Evolutionary conservation across 2,113 vertebrate genomes (phyloP).

Genomic region (Oryctolagus cuniculus): DNA sequence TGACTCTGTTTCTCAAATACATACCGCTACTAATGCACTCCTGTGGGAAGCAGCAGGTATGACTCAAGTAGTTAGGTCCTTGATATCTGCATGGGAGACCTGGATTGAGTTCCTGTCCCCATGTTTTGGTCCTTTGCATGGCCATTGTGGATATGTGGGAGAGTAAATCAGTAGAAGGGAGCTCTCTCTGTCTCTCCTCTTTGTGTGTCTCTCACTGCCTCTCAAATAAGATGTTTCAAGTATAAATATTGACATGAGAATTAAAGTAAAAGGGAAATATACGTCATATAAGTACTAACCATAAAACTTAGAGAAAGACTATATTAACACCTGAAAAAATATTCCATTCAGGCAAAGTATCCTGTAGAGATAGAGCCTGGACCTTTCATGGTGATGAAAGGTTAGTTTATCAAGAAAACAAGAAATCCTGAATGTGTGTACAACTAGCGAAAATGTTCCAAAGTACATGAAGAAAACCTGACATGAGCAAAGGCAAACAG

Average conservation of each 20-base stretch:
- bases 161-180: no score
- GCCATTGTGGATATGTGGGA: no score
- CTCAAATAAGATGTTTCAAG: neutral
- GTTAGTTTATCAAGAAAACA: neutral
- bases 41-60: no score
- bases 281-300: neutral
- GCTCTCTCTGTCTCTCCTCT: no score
- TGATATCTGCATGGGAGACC: no score
- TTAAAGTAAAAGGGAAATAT: neutral
- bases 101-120: no score
- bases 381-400: neutral
- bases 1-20: no score
- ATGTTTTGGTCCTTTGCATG: no score
- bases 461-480: neutral
- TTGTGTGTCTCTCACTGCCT: no score
- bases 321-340: neutral
- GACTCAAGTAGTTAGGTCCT: no score
- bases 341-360: neutral
- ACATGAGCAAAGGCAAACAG: neutral
- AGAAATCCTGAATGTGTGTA: neutral
- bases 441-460: neutral
- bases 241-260: neutral
- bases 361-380: neutral
- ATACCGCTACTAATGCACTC: no score
- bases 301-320: neutral